These are phyloP conservation scores for Syrphus vitripennis DNA, from an alignment of 2,888 invertebrate genomes.

Conservation along the genomic window DNA sequence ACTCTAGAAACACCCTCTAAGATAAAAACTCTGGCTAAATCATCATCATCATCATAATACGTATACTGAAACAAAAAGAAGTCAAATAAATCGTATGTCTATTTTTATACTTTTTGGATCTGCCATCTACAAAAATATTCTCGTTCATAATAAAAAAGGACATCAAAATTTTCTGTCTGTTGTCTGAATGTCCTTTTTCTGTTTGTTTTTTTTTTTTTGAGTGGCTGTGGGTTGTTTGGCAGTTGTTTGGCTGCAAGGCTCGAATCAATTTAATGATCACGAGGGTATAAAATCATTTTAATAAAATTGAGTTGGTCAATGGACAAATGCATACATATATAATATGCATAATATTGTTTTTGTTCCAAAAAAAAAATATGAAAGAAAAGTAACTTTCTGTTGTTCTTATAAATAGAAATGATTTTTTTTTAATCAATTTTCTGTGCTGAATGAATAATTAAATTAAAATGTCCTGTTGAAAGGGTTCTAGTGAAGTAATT, in stretches of 20 bases:
- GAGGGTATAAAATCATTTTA: background rate
- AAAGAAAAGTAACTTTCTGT: background rate
- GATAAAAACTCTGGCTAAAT: background rate
- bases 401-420: background rate
- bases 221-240: background rate
- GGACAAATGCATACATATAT: too few relatives aligned
- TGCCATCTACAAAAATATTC: background rate
- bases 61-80: background rate
- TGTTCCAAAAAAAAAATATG: background rate
- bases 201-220: background rate
- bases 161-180: slow-evolving; percentile 1
- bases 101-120: background rate
- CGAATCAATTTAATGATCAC: background rate
- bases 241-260: background rate
- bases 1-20: background rate
- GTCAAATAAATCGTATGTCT: background rate
- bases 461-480: background rate
- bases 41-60: too few relatives aligned
- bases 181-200: background rate
- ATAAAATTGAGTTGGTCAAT: background rate
- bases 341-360: background rate
- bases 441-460: background rate
- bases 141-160: background rate
- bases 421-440: background rate
- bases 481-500: background rate